Conservation (phyloP, 1,140 invertebrate genomes). For the Cyphomyrmex costatus region DNA sequence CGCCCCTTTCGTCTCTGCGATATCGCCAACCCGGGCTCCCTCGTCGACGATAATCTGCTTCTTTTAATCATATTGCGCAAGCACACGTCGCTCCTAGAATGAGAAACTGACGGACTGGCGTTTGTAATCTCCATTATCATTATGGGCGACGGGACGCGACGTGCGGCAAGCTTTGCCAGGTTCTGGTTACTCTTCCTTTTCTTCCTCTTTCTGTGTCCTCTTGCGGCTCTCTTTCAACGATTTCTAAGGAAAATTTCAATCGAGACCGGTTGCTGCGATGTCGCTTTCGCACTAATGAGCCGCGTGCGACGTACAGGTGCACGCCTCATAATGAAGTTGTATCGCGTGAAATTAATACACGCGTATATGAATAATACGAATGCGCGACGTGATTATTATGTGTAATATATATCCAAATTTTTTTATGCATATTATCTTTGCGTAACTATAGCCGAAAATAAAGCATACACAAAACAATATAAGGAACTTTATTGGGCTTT, state of each 20-base stretch:
- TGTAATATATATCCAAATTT: neutral
- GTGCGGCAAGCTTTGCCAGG: conserved; percentile 9
- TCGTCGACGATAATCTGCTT: conserved; percentile 61
- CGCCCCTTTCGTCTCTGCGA: neutral
- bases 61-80: conserved; percentile 68
- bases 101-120: conserved; percentile 56
- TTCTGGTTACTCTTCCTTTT: neutral
- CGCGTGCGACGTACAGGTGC: conserved; percentile 29
- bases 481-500: neutral
- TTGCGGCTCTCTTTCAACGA: conserved; percentile 13
- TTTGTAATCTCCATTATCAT: conserved; percentile 65
- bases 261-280: conserved; percentile 9
- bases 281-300: conserved; percentile 50
- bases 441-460: neutral
- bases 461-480: neutral
- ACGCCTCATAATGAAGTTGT: conserved; percentile 37
- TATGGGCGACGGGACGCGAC: conserved; percentile 41
- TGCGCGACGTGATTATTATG: neutral
- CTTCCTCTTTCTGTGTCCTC: neutral
- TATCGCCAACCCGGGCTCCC: neutral
- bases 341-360: conserved; percentile 36
- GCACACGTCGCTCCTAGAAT: conserved; percentile 53
- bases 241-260: conserved; percentile 60
- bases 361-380: conserved; percentile 1
- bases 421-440: neutral